Evolutionary conservation across 2,113 vertebrate species (phyloP), one percentile per base, ranked within the genome.

Genomic region (Trogon surrucura): DNA sequence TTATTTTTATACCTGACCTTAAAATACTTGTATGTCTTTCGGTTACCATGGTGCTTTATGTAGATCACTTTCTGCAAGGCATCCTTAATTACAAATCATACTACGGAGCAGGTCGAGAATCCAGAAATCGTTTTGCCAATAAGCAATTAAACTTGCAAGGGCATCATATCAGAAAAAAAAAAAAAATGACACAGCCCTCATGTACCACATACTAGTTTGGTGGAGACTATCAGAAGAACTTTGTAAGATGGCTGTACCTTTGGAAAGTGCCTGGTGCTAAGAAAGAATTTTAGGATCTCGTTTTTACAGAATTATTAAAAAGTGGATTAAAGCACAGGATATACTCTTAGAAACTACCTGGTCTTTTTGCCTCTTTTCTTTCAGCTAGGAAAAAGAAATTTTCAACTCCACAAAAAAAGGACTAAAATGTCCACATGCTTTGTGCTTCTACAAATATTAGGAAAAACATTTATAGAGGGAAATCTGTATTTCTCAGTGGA

Each of bases 41-140:
- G 2, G 92, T 88, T 88, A 91, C 83, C 65, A 41, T 41, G 30
- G 80, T 88, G 57, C 69, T 69, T 94, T 89, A 64, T 34, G 73
- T 45, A 88, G 65, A 92, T 80, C 60, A 71, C 26, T 92, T 94
- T 61, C 91, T 25, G 74, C 0, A 0, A 88, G 34, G 83, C 69
- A 91, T 53, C 57, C 80, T 90, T 89, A 91, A 94, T 74, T 84
- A 88, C 77, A 72, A 86, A 87, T 81, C 53, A 53, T 45, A 67
- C 34, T 67, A 58, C 15, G 36, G 8, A 79, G 67, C n/a, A 70
- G 77, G 80, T 9, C 3, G 29, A 60, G 72, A 94, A 80, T 80
- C 32, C 61, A 92, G 67, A 86, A 95, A 61, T 61, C 34, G 23
- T 38, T 22, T 79, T 90, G 61, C 85, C 65, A 84, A 61, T 67